These are phyloP conservation scores for Drosophila elegans DNA, from an alignment of 1,140 invertebrate genomes.

Conservation along the genomic window DNA sequence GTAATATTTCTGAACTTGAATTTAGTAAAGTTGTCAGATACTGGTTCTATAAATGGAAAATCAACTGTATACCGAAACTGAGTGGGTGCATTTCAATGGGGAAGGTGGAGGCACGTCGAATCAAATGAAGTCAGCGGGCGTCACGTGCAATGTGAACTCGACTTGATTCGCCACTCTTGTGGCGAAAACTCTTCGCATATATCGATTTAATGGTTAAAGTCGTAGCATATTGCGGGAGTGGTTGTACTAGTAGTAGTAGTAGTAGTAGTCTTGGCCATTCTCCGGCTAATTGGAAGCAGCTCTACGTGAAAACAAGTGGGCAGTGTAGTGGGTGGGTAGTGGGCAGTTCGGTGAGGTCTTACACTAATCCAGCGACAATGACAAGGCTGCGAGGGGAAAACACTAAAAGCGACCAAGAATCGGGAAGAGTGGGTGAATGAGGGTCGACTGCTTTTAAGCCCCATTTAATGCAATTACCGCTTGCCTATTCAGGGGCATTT, in stretches of 20 bases:
- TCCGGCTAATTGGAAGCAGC: slow-evolving; percentile 67
- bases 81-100: slow-evolving; percentile 21
- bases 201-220: slow-evolving; percentile 75
- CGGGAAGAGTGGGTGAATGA: slow-evolving; percentile 1
- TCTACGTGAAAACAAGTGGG: slow-evolving; percentile 16
- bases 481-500: slow-evolving; percentile 46
- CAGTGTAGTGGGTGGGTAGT: slow-evolving; percentile 3
- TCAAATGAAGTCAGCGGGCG: slow-evolving; percentile 35
- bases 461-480: slow-evolving; percentile 82
- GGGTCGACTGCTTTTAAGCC: slow-evolving; percentile 65
- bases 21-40: slow-evolving; percentile 2
- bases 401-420: slow-evolving; percentile 12
- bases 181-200: slow-evolving; percentile 32
- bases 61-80: slow-evolving; percentile 16
- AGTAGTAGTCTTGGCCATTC: slow-evolving; percentile 15
- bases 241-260: slow-evolving; percentile 3
- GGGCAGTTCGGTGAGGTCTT: slow-evolving; percentile 1
- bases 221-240: slow-evolving; percentile 41
- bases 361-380: slow-evolving; percentile 75
- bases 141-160: slow-evolving; percentile 36
- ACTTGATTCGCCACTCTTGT: slow-evolving; percentile 37
- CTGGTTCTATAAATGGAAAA: slow-evolving; percentile 3
- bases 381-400: slow-evolving; percentile 33
- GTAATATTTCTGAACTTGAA: background rate
- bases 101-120: background rate